phyloP scores from a whole-genome alignment of 2,797 vertebrate species.

The Pangasius krempfi region DNA sequence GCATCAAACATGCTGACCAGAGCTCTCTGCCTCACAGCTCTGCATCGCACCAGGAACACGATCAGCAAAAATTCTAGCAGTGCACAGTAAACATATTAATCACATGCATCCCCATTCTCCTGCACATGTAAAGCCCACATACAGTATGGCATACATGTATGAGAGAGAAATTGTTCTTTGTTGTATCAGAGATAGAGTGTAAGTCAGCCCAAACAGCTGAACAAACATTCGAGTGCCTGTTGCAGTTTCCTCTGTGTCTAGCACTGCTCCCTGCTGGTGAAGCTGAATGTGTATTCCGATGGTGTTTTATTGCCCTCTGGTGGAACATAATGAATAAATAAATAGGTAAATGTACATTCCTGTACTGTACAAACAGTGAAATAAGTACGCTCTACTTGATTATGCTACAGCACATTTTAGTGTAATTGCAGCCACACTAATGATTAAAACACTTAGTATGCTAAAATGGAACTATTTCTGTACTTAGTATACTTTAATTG shows the following conservation, averaged over 20 bases:
- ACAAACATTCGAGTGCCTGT: neutral
- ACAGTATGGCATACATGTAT: neutral
- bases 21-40: slow-evolving; percentile 26
- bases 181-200: neutral
- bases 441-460: neutral
- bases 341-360: neutral
- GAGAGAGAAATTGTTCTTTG: neutral
- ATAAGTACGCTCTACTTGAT: neutral
- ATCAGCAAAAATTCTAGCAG: neutral
- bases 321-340: slow-evolving; percentile 26
- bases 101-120: neutral
- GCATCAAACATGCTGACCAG: slow-evolving; percentile 32
- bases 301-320: slow-evolving; percentile 57
- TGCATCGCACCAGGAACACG: neutral
- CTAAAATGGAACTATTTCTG: neutral
- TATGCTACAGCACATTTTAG: neutral
- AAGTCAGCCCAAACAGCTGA: neutral
- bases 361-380: neutral
- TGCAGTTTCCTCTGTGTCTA: neutral
- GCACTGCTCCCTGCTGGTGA: slow-evolving; percentile 26
- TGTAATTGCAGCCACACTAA: too few species aligned
- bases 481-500: neutral
- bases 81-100: slow-evolving; percentile 1
- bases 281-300: neutral
- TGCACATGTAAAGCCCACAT: neutral